Base-by-base conservation (phyloP, 1,140 invertebrate species). In the Atta colombica region DNA sequence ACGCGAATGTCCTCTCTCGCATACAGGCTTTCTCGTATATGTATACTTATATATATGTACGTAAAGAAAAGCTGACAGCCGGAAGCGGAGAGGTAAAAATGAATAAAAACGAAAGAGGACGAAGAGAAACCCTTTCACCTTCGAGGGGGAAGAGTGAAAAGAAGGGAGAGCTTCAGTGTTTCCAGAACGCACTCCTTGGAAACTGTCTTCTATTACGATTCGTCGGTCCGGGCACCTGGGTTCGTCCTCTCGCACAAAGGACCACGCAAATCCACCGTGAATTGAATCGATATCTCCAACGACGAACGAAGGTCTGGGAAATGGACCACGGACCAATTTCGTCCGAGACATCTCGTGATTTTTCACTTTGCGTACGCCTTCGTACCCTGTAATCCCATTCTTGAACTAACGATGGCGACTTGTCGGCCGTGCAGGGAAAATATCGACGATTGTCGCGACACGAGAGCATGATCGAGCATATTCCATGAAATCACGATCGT, bases 151-250 rank as follows among this genome's bases (percentile, higher is more conserved):
- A 14, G 39, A 18, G 21, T 6, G 2, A 21, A 7, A 39, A 1
- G 16, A 0, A 18, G 3, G 6, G 21, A 12, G 58, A 6, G 2
- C 53, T 69, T 69, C 53, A 80, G 81, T 86, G 85, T 92, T 91
- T 85, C 85, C 51, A 74, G 21, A 91, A 91, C 88, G 75, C 82
- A 68, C 87, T 89, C 53, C 12, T 60, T 51, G 85, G 72, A 91
- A 91, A 91, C 87, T 88, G 66, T 66, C 87, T 93, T 91, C 87
- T 86, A 92, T 93, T 93, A 90, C 87, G 61, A 81, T 63, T 89
- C 61, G 74, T 63, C 78, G 63, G 39, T 5, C 28, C 58, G 51
- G 65, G 74, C 92, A 93, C 91, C 91, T 93, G 91, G 86, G 90
- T 31, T 69, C 55, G 31, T 31, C 10, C 18, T 68, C 5, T 35